These are phyloP conservation scores for Elymnias hypermnestra DNA, from an alignment of 1,140 invertebrate genomes.

Conservation along the genomic window DNA sequence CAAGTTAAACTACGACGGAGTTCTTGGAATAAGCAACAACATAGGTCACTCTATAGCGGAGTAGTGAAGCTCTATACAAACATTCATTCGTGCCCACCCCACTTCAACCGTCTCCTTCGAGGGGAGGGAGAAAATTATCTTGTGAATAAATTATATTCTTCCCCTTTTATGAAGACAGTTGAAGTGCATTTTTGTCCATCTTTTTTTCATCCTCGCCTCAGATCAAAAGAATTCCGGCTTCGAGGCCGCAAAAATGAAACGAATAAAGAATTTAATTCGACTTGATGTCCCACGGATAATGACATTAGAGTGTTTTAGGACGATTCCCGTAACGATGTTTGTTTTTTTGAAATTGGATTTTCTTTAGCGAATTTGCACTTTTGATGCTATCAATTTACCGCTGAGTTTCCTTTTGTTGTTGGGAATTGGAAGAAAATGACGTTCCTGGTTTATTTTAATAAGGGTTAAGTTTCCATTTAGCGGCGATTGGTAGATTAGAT, in stretches of 20 bases:
- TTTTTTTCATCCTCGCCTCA: slow-evolving; percentile 60
- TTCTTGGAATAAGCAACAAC: slow-evolving; percentile 25
- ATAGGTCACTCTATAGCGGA: slow-evolving; percentile 40
- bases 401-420: slow-evolving; percentile 14
- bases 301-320: slow-evolving; percentile 58
- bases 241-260: slow-evolving; percentile 67
- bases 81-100: slow-evolving; percentile 54
- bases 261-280: slow-evolving; percentile 70
- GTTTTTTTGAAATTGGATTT: slow-evolving; percentile 58
- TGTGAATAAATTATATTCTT: slow-evolving; percentile 75
- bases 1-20: slow-evolving; percentile 1
- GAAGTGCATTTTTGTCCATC: slow-evolving; percentile 71
- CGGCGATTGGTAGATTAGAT: too few species aligned
- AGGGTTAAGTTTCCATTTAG: too few species aligned
- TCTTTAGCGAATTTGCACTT: slow-evolving; percentile 31
- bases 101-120: slow-evolving; percentile 44
- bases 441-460: background rate
- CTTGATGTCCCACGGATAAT: slow-evolving; percentile 65
- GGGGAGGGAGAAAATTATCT: slow-evolving; percentile 72
- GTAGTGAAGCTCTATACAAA: slow-evolving; percentile 37
- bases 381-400: slow-evolving; percentile 18
- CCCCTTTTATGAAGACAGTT: slow-evolving; percentile 71
- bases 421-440: slow-evolving; percentile 5
- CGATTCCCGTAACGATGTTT: slow-evolving; percentile 48
- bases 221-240: slow-evolving; percentile 70